Evolutionary conservation across 2,797 vertebrate genomes (phyloP).

Genomic region (Helostoma temminkii): DNA sequence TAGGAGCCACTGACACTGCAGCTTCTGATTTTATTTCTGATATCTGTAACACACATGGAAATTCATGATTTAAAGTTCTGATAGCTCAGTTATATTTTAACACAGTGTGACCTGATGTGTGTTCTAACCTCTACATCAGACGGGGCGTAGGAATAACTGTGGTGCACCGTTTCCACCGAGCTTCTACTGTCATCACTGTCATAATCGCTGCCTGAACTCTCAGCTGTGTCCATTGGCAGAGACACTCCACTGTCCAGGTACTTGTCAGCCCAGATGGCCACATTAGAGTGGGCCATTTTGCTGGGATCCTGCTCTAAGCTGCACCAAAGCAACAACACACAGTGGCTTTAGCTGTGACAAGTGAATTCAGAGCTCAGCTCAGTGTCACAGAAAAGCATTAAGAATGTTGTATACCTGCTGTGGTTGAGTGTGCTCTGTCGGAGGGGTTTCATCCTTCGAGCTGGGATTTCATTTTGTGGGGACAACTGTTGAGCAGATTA

Average conservation of each 20-base stretch:
- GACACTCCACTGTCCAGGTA: constrained; percentile 85
- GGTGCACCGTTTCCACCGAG: constrained; percentile 73
- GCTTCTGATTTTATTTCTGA: constrained; percentile 82
- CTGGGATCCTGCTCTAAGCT: constrained; percentile 63
- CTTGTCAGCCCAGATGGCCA: constrained; percentile 79
- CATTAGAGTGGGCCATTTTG: constrained; percentile 60
- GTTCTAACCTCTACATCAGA: constrained; percentile 84
- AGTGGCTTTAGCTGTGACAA: constrained; percentile 31
- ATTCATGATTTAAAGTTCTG: not conserved
- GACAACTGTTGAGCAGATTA: constrained; percentile 68
- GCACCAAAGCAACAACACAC: constrained; percentile 20
- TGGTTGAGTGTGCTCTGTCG: constrained; percentile 79
- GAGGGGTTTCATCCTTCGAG: constrained; percentile 76
- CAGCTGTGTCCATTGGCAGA: constrained; percentile 64
- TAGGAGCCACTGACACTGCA: constrained; percentile 60
- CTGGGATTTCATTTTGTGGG: constrained; percentile 66
- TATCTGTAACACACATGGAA: constrained; percentile 63
- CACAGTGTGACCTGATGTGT: not conserved
- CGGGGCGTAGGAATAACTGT: constrained; percentile 78
- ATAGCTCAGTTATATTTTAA: not conserved
- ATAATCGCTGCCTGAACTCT: constrained; percentile 68
- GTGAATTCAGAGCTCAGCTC: constrained; percentile 16
- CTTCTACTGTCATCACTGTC: constrained; percentile 80
- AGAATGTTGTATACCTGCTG: constrained; percentile 59
- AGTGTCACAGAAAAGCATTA: constrained; percentile 23